Percentiles rank a stretch among this genome's conserved stretches.
Conservation (phyloP, 2,888 invertebrate species). For the Folsomia candida region DNA sequence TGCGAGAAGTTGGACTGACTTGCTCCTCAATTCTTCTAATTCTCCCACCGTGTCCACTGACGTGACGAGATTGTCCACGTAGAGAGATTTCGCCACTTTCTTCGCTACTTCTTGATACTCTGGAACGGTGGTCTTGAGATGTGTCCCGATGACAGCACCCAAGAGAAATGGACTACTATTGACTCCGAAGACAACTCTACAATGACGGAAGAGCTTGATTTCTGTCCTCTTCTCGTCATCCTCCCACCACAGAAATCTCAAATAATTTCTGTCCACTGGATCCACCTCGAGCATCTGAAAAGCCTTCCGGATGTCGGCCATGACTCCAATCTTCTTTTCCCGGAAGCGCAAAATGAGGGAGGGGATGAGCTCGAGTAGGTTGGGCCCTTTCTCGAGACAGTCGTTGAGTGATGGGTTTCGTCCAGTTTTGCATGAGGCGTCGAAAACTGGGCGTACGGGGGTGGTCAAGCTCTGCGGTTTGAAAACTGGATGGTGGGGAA, state of each 20-base stretch:
- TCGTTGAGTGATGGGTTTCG: conserved; percentile 40
- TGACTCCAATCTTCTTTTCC: conserved; percentile 35
- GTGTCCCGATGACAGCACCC: conserved; percentile 40
- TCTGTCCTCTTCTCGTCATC: neutral
- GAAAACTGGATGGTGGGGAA: too few species aligned
- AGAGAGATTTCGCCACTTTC: neutral
- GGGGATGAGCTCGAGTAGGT: conserved; percentile 43
- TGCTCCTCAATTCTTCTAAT: conserved; percentile 33
- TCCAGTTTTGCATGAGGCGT: too few species aligned
- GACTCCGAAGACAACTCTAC: conserved; percentile 50
- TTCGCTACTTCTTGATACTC: neutral
- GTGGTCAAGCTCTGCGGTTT: too few species aligned
- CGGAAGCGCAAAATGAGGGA: conserved; percentile 30
- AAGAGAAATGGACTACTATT: conserved; percentile 35
- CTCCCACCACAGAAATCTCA: conserved; percentile 25
- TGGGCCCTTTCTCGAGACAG: conserved; percentile 47
- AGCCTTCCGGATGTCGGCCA: conserved; percentile 51
- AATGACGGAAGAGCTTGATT: conserved; percentile 39
- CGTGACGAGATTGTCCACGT: too few species aligned
- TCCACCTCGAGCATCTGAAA: conserved; percentile 51
- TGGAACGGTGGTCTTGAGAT: conserved; percentile 23
- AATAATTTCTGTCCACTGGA: conserved; percentile 43
- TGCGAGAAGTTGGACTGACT: conserved; percentile 9
- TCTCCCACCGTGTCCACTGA: too few species aligned
- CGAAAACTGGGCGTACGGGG: too few species aligned